Conservation (phyloP, 2,113 vertebrate species). For the Petrocephalus microphthalmus region DNA sequence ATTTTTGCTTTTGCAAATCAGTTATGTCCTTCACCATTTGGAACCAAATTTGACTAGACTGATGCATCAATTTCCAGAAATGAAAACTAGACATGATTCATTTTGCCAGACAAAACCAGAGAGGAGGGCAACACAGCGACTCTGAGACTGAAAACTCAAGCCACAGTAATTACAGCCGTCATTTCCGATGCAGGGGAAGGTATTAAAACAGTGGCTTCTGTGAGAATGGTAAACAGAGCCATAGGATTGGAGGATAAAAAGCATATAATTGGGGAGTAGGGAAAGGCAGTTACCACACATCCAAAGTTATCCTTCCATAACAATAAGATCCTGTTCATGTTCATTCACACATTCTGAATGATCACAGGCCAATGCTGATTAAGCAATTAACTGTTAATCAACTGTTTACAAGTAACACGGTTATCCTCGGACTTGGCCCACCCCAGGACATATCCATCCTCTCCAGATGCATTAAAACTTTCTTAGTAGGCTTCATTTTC, state of each 20-base stretch:
- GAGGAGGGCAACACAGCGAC: neutral
- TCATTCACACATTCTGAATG: neutral
- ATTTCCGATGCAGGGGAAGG: neutral
- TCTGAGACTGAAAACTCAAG: neutral
- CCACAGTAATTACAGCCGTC: neutral
- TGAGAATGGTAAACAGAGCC: neutral
- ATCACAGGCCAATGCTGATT: neutral
- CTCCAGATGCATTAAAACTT: neutral
- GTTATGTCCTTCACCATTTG: neutral
- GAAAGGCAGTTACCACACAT: neutral
- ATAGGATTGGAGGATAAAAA: neutral
- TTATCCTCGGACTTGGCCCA: neutral
- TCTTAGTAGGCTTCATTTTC: neutral
- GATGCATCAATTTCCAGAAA: neutral
- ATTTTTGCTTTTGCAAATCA: neutral
- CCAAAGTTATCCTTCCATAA: neutral
- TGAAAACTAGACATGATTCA: neutral
- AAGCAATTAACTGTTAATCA: neutral
- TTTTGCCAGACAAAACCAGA: neutral
- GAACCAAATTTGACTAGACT: neutral
- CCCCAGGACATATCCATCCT: neutral
- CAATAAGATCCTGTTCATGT: neutral
- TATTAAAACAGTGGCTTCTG: neutral
- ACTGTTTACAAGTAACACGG: neutral
- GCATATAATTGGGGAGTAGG: neutral